Conservation (phyloP, 2,888 invertebrate genomes). For the Diplolepis rosae region DNA sequence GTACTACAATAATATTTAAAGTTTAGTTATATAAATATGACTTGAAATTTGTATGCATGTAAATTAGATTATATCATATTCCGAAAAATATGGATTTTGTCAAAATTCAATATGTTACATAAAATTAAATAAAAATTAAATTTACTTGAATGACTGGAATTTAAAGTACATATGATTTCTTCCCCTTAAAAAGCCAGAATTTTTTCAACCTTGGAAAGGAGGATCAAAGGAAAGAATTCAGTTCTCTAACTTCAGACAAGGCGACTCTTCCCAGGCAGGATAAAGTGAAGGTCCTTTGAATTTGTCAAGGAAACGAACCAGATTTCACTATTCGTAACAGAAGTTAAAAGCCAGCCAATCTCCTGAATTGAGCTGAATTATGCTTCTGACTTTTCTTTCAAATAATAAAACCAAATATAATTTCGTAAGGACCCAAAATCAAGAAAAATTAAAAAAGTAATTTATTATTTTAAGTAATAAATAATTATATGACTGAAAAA, state of each 20-base stretch:
- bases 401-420: background rate
- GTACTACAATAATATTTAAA: too few species aligned
- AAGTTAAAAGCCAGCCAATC: background rate
- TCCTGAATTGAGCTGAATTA: constrained; percentile 13
- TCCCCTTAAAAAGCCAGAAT: too few species aligned
- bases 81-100: too few species aligned
- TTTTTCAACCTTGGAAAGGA: background rate
- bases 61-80: too few species aligned
- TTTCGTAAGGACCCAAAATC: background rate
- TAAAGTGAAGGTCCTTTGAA: constrained; percentile 14
- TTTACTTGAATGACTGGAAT: too few species aligned
- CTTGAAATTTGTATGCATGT: too few species aligned
- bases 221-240: constrained; percentile 8
- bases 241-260: constrained; percentile 9
- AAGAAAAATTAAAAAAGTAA: background rate
- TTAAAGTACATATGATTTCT: too few species aligned
- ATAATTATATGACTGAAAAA: background rate
- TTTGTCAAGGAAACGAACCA: constrained; percentile 25
- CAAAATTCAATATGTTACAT: too few species aligned
- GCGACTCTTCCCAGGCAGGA: background rate
- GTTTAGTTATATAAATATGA: too few species aligned
- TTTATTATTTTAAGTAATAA: background rate
- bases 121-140: too few species aligned
- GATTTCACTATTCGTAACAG: constrained; percentile 1
- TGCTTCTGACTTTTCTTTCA: background rate